Base-by-base conservation (phyloP, 2,888 invertebrate species). In the Nudaria mundana region DNA sequence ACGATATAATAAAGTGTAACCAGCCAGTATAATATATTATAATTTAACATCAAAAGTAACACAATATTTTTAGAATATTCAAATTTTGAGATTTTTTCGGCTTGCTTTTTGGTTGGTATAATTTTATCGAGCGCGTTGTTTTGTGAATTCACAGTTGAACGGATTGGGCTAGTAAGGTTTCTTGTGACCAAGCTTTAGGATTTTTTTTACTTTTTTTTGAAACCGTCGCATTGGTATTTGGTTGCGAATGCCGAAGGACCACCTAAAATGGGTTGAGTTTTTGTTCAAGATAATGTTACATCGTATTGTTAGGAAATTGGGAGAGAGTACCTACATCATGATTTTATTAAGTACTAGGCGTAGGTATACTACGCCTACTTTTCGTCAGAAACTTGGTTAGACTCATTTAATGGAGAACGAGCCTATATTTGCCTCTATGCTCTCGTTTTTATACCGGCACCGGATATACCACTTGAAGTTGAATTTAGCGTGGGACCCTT, bases 91-190 rank as follows among this genome's bases (percentile, higher is more conserved):
- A 31, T 3, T 30, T n/a, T 43, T 54, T 51, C 30, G 37, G 44
- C 30, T 45, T 28, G 38, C 29, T 30, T 44, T 52, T 45, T 24
- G 28, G 18, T 36, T 25, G 32, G 35, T 53, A 56, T 66, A 50
- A 56, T 49, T 56, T 61, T 56, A 57, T 59, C 61, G 60, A 43
- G 45, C 70, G 76, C 74, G 76, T 72, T 71, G 71, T 73, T 60
- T 62, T 66, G 66, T 63, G 59, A 71, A 66, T 58, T 71, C 60
- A 74, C 79, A 70, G 69, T 63, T 59, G 61, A 63, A 35, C 34
- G 60, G 36, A 28, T 47, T 35, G 46, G 40, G 48, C 55, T 55
- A 58, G 63, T 70, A 66, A 50, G 68, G 73, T 64, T 70, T 71
- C 70, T 47, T 52, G 51, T 65, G 65, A 39, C 56, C 59, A 54